phyloP scores from a whole-genome alignment of 2,888 invertebrate species.

The Myopa testacea region DNA sequence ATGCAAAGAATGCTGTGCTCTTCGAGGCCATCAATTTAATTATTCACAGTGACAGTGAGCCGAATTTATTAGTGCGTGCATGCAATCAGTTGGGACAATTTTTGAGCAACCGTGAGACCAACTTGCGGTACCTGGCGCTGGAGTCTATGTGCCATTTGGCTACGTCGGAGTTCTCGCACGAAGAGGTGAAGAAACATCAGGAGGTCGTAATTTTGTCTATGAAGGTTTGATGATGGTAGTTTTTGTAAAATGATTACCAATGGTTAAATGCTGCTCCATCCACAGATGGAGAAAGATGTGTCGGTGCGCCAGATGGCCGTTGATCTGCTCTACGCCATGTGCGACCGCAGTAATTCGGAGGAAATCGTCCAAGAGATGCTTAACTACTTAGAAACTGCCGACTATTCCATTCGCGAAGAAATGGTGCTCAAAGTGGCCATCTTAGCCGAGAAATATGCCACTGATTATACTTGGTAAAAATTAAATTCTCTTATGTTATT shows the following conservation, averaged over 20 bases:
- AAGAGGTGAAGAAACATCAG: conserved; percentile 99
- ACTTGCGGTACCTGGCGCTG: conserved; percentile 95
- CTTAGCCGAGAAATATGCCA: conserved; percentile 98
- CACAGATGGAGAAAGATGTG: conserved; percentile 96
- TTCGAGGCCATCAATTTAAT: conserved; percentile 99
- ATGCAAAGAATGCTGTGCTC: conserved; percentile 99
- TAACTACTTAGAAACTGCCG: conserved; percentile 98
- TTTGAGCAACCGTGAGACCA: conserved; percentile 96
- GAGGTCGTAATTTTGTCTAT: conserved; percentile 98
- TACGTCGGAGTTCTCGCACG: conserved; percentile 99
- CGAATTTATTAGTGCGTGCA: conserved; percentile 94
- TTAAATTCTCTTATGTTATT: background rate
- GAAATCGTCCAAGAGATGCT: conserved; percentile 99
- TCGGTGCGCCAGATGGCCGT: conserved; percentile 98
- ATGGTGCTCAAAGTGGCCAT: conserved; percentile 99
- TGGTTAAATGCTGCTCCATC: background rate
- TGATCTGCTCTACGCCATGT: conserved; percentile 99
- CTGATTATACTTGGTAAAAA: conserved; percentile 96
- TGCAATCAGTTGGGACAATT: conserved; percentile 99
- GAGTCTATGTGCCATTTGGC: conserved; percentile 99
- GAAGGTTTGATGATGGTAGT: conserved; percentile 72
- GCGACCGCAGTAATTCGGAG: conserved; percentile 98
- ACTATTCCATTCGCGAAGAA: conserved; percentile 99
- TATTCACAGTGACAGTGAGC: conserved; percentile 98
- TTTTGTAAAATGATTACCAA: background rate